Conservation (phyloP, 2,797 vertebrate genomes). For the Lepilemur ruficaudatus region DNA sequence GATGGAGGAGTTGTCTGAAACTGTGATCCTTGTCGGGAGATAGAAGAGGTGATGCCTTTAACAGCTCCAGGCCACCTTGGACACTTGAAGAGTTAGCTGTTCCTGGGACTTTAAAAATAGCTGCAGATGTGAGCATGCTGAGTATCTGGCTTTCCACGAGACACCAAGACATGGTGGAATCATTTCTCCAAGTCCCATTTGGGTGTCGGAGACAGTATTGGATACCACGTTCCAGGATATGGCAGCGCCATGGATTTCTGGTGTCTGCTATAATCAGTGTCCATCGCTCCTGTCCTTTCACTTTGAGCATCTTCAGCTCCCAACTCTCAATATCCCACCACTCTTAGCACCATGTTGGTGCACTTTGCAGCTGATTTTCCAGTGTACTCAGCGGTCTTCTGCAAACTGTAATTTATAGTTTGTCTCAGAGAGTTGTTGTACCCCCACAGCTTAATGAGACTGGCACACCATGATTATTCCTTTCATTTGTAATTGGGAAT, state of each 20-base stretch:
- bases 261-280: background rate
- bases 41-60: background rate
- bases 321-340: background rate
- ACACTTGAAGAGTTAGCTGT: background rate
- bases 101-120: background rate
- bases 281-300: background rate
- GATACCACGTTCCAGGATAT: background rate
- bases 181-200: background rate
- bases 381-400: background rate
- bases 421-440: slow-evolving; percentile 55
- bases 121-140: background rate
- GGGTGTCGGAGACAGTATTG: background rate
- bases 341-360: background rate
- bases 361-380: slow-evolving; percentile 28
- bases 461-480: slow-evolving; percentile 50
- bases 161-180: background rate
- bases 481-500: slow-evolving; percentile 54
- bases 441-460: slow-evolving; percentile 51
- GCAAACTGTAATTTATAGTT: slow-evolving; percentile 62
- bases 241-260: background rate
- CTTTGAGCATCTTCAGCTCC: background rate
- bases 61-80: background rate
- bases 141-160: background rate
- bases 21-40: background rate
- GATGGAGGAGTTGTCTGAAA: background rate